A percentile compares a stretch with the other conserved stretches of the same genome.
Conservation (phyloP, 2,888 invertebrate species). For the Drosophila meridionalis region DNA sequence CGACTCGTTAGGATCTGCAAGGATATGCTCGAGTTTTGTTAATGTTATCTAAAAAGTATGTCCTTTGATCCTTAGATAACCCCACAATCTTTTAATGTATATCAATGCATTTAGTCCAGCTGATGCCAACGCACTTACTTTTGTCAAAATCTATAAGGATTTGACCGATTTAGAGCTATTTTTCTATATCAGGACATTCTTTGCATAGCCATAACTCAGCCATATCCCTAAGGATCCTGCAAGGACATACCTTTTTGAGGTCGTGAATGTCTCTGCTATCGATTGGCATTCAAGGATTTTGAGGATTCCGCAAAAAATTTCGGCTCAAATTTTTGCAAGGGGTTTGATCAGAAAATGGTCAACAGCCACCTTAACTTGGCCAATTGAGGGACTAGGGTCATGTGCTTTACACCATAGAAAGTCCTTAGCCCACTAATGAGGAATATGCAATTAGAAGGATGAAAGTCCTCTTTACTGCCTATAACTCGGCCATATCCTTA, state of each 20-base stretch:
- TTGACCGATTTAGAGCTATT: background rate
- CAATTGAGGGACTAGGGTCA: background rate
- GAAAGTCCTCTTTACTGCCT: background rate
- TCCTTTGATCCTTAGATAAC: conserved; percentile 7
- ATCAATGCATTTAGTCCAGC: too few relatives aligned
- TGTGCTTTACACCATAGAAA: background rate
- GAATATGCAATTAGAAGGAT: background rate
- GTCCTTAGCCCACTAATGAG: background rate
- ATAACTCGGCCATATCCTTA: background rate
- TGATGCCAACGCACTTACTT: background rate
- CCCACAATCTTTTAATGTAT: background rate
- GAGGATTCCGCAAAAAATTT: background rate
- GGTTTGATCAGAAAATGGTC: background rate
- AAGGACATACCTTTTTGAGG: background rate
- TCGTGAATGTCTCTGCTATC: background rate
- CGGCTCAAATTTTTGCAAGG: background rate
- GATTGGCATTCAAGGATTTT: conserved; percentile 1
- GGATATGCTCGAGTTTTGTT: background rate
- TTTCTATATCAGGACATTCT: background rate
- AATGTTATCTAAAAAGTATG: background rate
- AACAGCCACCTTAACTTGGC: background rate
- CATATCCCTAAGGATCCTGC: background rate
- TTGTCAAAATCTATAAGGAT: background rate
- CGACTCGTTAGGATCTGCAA: background rate
- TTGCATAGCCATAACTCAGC: background rate